Conservation (phyloP, 2,113 vertebrate species). For the Ptilonorhynchus violaceus region DNA sequence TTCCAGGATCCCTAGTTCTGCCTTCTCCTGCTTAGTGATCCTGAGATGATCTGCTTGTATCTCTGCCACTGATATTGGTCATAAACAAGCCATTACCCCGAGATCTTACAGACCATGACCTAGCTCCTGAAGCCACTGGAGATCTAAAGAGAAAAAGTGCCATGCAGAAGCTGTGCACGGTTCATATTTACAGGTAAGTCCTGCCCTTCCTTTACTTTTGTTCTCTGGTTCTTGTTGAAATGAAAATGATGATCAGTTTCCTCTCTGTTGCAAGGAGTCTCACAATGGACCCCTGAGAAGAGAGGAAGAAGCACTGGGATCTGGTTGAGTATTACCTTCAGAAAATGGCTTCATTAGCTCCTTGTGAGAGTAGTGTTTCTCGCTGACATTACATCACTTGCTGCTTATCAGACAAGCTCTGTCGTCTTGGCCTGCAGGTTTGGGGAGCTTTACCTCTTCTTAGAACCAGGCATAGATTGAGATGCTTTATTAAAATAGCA, state of each 20-base stretch:
- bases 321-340: background rate
- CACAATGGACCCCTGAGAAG: background rate
- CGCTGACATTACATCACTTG: background rate
- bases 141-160: background rate
- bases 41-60: background rate
- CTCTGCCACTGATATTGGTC: background rate
- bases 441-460: background rate
- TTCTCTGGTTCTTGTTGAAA: background rate
- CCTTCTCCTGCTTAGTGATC: background rate
- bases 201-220: background rate
- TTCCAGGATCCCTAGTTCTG: background rate
- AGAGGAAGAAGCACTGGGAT: background rate
- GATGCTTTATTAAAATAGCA: background rate
- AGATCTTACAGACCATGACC: background rate
- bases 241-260: background rate
- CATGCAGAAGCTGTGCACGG: accelerated
- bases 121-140: background rate
- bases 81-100: background rate
- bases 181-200: background rate
- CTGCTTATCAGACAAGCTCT: background rate
- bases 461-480: background rate
- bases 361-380: background rate
- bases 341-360: background rate
- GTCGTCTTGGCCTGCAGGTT: background rate
- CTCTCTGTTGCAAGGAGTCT: background rate